Percentiles rank a stretch among this genome's conserved stretches.
Evolutionary conservation across 2,113 vertebrate genomes (phyloP).

Genomic region (Serilophus lunatus): DNA sequence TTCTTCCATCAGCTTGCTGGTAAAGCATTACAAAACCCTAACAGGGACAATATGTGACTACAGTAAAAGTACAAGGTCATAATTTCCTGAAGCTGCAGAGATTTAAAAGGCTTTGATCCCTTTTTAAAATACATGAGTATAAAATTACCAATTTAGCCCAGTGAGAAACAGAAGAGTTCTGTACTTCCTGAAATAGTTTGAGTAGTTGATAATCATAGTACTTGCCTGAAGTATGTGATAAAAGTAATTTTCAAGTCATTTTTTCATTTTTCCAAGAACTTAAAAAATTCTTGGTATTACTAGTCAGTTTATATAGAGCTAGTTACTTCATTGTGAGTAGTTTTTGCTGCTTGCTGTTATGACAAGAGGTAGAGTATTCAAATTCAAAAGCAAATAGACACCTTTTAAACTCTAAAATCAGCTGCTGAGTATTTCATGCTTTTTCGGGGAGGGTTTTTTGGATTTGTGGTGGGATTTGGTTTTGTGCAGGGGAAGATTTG

Average conservation of each 20-base stretch:
- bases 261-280: not conserved
- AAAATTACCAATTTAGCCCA: not conserved
- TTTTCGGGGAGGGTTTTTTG: not conserved
- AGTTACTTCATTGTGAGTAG: not conserved
- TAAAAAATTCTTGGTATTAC: not conserved
- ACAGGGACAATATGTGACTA: not conserved
- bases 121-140: not conserved
- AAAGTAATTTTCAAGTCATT: not conserved
- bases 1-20: not conserved
- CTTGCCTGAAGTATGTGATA: not conserved
- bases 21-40: not conserved
- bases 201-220: not conserved
- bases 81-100: not conserved
- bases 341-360: not conserved
- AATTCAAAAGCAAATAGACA: not conserved
- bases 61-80: not conserved
- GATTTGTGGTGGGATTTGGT: not conserved
- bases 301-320: not conserved
- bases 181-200: not conserved
- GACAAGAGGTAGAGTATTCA: not conserved
- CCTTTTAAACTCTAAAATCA: not conserved
- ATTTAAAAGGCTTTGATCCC: not conserved
- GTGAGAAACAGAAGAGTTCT: not conserved
- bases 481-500: not conserved
- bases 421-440: not conserved